phyloP scores from a whole-genome alignment of 2,113 vertebrate genomes.

The Mystacornis crossleyi region DNA sequence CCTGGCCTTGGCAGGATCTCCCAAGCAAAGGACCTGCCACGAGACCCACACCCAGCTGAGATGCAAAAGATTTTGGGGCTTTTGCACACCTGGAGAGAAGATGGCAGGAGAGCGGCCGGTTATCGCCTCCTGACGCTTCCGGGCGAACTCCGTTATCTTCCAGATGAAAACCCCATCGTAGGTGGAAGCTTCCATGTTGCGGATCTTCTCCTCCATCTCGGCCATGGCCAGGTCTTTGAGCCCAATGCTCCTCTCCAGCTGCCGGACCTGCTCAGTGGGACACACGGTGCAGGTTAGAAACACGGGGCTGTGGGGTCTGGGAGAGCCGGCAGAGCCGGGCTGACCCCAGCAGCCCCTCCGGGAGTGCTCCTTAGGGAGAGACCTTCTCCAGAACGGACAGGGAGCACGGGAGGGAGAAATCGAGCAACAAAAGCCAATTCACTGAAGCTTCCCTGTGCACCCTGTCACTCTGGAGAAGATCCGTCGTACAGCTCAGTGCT shows the following conservation, averaged over 20 bases:
- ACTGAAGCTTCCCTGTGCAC: background rate
- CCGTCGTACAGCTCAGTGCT: fast-evolving
- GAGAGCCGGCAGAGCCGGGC: background rate
- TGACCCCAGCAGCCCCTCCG: background rate
- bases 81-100: slow-evolving; percentile 89
- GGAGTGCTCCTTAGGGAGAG: fast-evolving
- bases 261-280: slow-evolving; percentile 79
- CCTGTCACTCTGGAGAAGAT: background rate
- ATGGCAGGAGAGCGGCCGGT: slow-evolving; percentile 85
- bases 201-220: slow-evolving; percentile 83
- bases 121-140: slow-evolving; percentile 88
- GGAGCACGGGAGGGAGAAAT: fast-evolving
- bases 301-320: fast-evolving
- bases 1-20: background rate
- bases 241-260: slow-evolving; percentile 85
- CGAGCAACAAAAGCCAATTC: background rate
- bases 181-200: slow-evolving; percentile 83
- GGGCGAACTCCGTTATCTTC: slow-evolving; percentile 87
- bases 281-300: background rate
- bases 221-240: slow-evolving; percentile 88
- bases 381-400: fast-evolving
- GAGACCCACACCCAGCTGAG: background rate
- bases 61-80: background rate
- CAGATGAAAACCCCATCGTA: slow-evolving; percentile 90
- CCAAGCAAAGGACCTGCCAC: background rate